Conservation (phyloP, 2,797 vertebrate genomes). For the Cichlasoma orientale region DNA sequence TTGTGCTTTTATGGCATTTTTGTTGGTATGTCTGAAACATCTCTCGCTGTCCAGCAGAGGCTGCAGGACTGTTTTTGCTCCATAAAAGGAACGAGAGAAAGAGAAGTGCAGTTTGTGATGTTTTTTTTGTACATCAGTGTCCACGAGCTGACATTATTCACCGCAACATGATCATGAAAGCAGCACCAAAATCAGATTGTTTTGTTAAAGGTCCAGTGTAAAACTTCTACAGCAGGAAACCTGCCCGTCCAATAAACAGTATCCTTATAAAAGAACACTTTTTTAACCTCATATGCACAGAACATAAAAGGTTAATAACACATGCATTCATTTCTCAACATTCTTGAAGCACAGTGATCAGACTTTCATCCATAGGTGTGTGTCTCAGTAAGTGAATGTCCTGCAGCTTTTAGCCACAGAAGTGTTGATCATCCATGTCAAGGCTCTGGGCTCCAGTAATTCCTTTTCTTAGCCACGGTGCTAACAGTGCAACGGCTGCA, state of each 20-base stretch:
- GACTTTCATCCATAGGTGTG: background rate
- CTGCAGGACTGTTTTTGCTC: background rate
- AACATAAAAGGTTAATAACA: too few relatives aligned
- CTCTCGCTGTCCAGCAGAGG: too few relatives aligned
- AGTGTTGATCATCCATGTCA: background rate
- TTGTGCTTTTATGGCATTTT: background rate
- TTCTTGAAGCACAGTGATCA: background rate
- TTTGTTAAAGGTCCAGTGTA: background rate
- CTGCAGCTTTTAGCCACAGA: constrained; percentile 1
- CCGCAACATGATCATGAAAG: background rate
- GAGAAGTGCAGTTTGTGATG: background rate
- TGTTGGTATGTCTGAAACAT: background rate
- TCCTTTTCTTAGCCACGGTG: background rate
- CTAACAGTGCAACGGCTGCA: background rate
- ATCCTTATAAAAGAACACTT: background rate
- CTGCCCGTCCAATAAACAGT: background rate
- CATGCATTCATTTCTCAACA: background rate
- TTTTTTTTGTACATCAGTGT: background rate
- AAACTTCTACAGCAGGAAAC: background rate
- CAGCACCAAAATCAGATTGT: background rate
- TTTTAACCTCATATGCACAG: too few relatives aligned
- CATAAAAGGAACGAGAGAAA: background rate
- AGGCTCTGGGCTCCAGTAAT: constrained; percentile 14
- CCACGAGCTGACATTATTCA: background rate
- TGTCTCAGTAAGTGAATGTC: background rate